These are phyloP conservation scores for Epizoanthus fatuus DNA, from an alignment of 92 coral and sea anemone species.

Conservation along the genomic window DNA sequence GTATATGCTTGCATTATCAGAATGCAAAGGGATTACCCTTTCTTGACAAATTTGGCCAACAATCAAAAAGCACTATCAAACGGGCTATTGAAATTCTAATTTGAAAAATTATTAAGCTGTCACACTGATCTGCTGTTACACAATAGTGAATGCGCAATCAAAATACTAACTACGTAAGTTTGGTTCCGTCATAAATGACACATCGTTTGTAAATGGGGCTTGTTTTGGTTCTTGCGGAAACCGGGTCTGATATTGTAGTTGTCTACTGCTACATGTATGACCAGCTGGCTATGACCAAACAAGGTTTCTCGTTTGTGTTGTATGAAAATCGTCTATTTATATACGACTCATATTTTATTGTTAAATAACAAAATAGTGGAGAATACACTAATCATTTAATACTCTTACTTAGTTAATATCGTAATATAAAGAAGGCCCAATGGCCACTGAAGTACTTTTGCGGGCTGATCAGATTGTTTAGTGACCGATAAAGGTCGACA, in stretches of 20 bases:
- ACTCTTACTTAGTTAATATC: too few species aligned
- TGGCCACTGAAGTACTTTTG: not conserved
- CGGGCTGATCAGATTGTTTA: too few species aligned
- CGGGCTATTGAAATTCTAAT: not conserved
- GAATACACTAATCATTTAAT: not conserved
- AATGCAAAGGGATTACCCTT: slow-evolving; percentile 16
- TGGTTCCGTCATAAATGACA: not conserved
- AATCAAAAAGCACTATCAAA: slow-evolving; percentile 4
- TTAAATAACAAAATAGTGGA: not conserved
- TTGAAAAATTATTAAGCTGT: not conserved
- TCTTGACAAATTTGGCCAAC: slow-evolving; percentile 7
- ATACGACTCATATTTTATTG: not conserved
- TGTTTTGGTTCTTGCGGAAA: not conserved
- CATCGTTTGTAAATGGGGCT: not conserved
- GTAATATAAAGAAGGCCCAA: not conserved
- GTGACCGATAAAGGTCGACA: too few species aligned
- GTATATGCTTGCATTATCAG: not conserved
- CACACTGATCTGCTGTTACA: not conserved
- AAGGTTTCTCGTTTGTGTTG: not conserved
- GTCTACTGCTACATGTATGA: too few species aligned
- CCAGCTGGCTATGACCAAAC: slow-evolving; percentile 25
- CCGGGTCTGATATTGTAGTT: not conserved
- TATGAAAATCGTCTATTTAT: not conserved
- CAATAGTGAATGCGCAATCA: not conserved
- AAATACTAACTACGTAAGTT: too few species aligned